Evolutionary conservation across 2,113 vertebrate genomes (phyloP), one percentile per base, ranked within the genome.

Genomic region (Nipponia nippon): DNA sequence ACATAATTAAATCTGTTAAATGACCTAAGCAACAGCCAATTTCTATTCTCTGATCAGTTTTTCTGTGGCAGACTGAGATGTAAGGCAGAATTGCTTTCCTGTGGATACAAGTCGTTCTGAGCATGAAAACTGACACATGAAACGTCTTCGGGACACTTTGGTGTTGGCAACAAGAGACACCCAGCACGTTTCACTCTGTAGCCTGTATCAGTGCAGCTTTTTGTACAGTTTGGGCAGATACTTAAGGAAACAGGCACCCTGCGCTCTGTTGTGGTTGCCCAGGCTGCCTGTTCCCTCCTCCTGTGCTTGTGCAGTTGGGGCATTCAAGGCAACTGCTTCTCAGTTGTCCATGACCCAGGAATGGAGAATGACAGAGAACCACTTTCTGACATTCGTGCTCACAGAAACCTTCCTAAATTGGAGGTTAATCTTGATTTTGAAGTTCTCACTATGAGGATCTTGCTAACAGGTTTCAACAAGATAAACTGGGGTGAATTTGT

Each of bases 1-100:
- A 62, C 53, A 23, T 66, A 86, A 90, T 95, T 91, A 27, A 26
- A 34, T 72, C 82, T 91, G 61, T 86, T 92, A 77, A 95, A 86
- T 80, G 71, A 78, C 89, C 42, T 50, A 78, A 95, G 69, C 63
- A 92, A 40, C 36, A 58, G 50, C 13, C 27, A 71, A 0, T 89
- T 94, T 91, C 63, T 89, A 15, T 66, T 93, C 83, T 78, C 59
- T 89, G 72, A 89, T 78, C 55, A 67, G 50, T n/a, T 91, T 82
- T 91, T 81, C 38, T 65, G 36, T 42, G 27, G 34, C 73, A 85
- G 75, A n/a, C 32, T 63, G 46, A 80, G 80, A 59, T 26, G 44
- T 59, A 71, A 85, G 22, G 34, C 30, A 81, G 58, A 66, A 62
- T 78, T 94, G 42, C n/a, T 83, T 95, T 94, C 5, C 6, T 66